These are phyloP conservation scores for Myodes glareolus DNA, from an alignment of 2,113 vertebrate species.

Conservation along the genomic window DNA sequence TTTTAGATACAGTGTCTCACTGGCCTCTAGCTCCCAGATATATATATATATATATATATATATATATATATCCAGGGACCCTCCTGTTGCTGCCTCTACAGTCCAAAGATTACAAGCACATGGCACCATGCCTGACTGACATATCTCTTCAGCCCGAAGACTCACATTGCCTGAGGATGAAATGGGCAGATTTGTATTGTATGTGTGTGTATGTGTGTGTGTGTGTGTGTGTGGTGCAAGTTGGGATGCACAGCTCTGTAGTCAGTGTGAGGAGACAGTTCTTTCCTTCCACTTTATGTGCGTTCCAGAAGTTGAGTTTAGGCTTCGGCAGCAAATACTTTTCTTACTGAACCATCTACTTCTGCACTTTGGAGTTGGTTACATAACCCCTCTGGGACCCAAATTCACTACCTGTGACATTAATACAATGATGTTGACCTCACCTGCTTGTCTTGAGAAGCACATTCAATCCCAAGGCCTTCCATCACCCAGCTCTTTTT, in stretches of 20 bases:
- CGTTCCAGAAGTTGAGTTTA: neutral
- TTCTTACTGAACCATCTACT: neutral
- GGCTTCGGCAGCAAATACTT: neutral
- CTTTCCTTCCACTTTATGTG: neutral
- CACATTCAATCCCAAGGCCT: neutral
- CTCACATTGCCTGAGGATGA: neutral
- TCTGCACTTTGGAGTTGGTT: neutral
- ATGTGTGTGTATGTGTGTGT: no score
- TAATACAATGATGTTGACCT: neutral
- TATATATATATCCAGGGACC: no score
- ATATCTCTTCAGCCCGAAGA: neutral
- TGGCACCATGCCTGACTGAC: neutral
- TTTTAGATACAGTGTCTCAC: neutral
- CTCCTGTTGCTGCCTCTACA: neutral
- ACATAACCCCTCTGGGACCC: neutral
- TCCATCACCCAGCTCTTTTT: neutral
- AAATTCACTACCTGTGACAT: neutral
- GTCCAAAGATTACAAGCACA: neutral
- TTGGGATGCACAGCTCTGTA: neutral
- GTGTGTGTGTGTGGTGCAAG: neutral
- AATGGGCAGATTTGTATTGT: neutral
- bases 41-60: no score
- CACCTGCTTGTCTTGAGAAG: neutral
- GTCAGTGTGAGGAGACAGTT: neutral
- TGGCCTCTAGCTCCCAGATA: neutral